phyloP scores from a whole-genome alignment of 2,797 vertebrate species.

The Chelidonichthys spinosus region DNA sequence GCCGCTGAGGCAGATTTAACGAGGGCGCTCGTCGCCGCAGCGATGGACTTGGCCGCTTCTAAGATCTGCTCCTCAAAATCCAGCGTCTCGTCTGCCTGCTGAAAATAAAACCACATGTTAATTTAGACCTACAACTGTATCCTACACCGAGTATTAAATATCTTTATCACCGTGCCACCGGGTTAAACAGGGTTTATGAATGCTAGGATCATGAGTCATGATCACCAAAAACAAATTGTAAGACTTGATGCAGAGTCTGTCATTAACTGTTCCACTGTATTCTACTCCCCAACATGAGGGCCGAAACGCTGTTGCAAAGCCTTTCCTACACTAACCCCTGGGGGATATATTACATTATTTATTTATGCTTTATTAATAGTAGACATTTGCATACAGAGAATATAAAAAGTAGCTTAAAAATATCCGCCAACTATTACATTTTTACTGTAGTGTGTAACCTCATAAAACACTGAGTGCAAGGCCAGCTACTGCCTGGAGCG shows the following conservation, averaged over 20 bases:
- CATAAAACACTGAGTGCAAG: neutral
- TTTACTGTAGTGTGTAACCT: slow-evolving; percentile 14
- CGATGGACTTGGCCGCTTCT: slow-evolving; percentile 98
- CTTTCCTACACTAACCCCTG: neutral
- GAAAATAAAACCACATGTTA: slow-evolving; percentile 54
- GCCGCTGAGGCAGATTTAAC: slow-evolving; percentile 99
- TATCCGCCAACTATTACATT: neutral
- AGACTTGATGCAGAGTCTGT: neutral
- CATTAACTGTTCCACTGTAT: neutral
- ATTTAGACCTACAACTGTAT: slow-evolving; percentile 6
- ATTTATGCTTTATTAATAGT: neutral
- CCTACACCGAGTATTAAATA: slow-evolving; percentile 8
- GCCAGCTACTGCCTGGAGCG: neutral
- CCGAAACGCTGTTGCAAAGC: neutral
- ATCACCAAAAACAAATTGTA: neutral
- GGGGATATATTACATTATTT: neutral
- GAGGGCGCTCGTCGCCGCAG: slow-evolving; percentile 96
- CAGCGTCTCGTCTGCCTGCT: slow-evolving; percentile 98
- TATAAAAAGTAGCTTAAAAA: slow-evolving; percentile 16
- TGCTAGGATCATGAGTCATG: neutral
- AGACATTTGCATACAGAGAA: neutral
- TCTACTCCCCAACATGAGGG: neutral
- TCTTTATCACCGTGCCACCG: neutral
- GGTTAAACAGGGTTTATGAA: neutral
- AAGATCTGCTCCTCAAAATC: slow-evolving; percentile 99